These are phyloP conservation scores for Ochropleura plecta DNA, from an alignment of 2,888 invertebrate genomes.

Conservation along the genomic window DNA sequence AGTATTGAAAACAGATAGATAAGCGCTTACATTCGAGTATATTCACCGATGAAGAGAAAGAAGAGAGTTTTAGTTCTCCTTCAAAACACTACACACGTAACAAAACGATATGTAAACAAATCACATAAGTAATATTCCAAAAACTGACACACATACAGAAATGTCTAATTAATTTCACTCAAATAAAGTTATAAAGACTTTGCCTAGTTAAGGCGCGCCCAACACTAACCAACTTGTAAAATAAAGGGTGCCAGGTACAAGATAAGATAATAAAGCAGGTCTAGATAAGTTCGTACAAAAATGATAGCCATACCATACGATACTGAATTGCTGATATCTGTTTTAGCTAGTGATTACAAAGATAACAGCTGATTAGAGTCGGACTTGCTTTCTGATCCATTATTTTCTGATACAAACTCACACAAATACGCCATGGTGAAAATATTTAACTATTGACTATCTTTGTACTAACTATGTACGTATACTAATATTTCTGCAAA, in stretches of 20 bases:
- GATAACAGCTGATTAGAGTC: slow-evolving; percentile 81
- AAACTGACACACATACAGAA: slow-evolving; percentile 18
- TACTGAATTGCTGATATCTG: slow-evolving; percentile 70
- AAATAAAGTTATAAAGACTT: slow-evolving; percentile 54
- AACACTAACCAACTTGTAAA: slow-evolving; percentile 80
- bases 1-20: slow-evolving; percentile 10
- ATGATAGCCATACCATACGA: slow-evolving; percentile 76
- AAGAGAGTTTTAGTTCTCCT: slow-evolving; percentile 4
- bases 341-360: slow-evolving; percentile 84
- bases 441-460: background rate
- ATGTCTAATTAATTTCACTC: slow-evolving; percentile 40
- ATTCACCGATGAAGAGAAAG: slow-evolving; percentile 18
- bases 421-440: background rate
- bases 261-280: slow-evolving; percentile 90
- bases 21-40: slow-evolving; percentile 67
- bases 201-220: slow-evolving; percentile 73
- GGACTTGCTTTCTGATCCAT: slow-evolving; percentile 67
- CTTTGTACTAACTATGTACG: background rate
- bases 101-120: slow-evolving; percentile 29
- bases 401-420: slow-evolving; percentile 21
- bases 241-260: slow-evolving; percentile 83
- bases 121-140: slow-evolving; percentile 55
- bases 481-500: background rate
- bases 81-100: slow-evolving; percentile 48
- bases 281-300: slow-evolving; percentile 88